A percentile compares a stretch with the other conserved stretches of the same genome.
phyloP scores from a whole-genome alignment of 2,888 invertebrate genomes.

The Cephus rjabovi region DNA sequence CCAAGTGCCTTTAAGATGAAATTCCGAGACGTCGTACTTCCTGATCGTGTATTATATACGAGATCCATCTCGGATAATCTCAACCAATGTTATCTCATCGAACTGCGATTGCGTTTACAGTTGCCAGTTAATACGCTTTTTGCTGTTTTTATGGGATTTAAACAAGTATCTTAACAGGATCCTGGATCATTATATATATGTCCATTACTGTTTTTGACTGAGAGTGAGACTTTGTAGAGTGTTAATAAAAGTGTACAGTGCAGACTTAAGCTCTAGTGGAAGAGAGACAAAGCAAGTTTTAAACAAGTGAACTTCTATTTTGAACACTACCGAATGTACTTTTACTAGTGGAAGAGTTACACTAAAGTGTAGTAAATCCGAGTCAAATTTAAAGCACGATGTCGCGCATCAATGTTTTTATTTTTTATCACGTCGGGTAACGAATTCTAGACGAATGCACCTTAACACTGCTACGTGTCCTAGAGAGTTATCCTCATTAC shows the following conservation, averaged over 20 bases:
- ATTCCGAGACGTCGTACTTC: not conserved
- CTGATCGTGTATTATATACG: not conserved
- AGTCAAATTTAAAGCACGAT: not conserved
- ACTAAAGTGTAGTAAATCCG: not conserved
- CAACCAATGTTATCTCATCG: not conserved
- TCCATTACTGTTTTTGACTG: not conserved
- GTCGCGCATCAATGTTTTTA: not conserved
- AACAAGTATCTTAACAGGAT: not conserved
- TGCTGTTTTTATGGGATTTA: not conserved
- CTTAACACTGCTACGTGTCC: not conserved
- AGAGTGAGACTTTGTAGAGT: not conserved
- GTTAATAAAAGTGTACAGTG: not conserved
- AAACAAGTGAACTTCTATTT: not conserved
- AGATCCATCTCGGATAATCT: not conserved
- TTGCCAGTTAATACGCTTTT: not conserved
- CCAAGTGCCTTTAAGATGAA: constrained; percentile 19
- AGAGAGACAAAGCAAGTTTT: not conserved
- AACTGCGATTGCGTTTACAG: not conserved
- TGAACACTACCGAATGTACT: not conserved
- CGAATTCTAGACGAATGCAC: not conserved
- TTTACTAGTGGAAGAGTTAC: not conserved
- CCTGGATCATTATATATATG: not conserved
- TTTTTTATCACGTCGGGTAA: not conserved
- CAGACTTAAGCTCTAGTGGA: not conserved
- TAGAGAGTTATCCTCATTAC: not conserved